Evolutionary conservation across 1,140 invertebrate genomes (phyloP), one percentile per base, ranked within the genome.

Genomic region (Heterodera schachtii): DNA sequence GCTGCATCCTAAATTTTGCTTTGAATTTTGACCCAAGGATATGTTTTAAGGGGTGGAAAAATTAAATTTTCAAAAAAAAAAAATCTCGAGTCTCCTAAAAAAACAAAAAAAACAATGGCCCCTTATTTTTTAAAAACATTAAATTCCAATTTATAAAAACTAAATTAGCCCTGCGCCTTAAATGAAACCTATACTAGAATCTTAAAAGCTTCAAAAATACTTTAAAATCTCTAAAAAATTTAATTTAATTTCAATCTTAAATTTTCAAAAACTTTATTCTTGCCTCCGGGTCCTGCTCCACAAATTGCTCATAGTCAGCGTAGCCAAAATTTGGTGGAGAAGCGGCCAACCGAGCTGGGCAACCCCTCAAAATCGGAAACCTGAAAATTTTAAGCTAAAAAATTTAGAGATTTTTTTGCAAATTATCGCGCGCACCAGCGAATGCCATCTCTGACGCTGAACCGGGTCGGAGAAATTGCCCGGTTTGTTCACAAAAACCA

Each of bases 291-390:
- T 85, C 83, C 74, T 79, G 52, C 73, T 81, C 46, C 8, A 90
- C 73, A 74, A 89, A 89, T 81, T 86, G 83, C 78, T 89, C 84
- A 74, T 90, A 89, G 69, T 89, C 87, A n/a, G 71, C 87, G 73
- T 46, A 89, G 47, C 85, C 86, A 89, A 73, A 90, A 89, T 74
- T 89, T 89, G 31, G 87, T 89, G 41, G 87, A 89, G 82, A 89
- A 89, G 64, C 75, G 81, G 9, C 87, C 87, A 21, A 89, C 80
- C 21, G 86, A 87, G 41, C 84, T 86, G 13, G 87, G 88, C 16
- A 88, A 64, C 69, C 69, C 47, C 79, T 88, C 87, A 69, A 90
- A 87, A 49, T 87, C 85, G 43, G 75, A 60, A 21, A 87, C 85
- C 82, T 87, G 52, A 85, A 87, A 41, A 86, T 31, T 31, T 31